Evolutionary conservation across 1,140 invertebrate genomes (phyloP), one percentile per base, ranked within the genome.

Genomic region (Dendroctonus ponderosae): DNA sequence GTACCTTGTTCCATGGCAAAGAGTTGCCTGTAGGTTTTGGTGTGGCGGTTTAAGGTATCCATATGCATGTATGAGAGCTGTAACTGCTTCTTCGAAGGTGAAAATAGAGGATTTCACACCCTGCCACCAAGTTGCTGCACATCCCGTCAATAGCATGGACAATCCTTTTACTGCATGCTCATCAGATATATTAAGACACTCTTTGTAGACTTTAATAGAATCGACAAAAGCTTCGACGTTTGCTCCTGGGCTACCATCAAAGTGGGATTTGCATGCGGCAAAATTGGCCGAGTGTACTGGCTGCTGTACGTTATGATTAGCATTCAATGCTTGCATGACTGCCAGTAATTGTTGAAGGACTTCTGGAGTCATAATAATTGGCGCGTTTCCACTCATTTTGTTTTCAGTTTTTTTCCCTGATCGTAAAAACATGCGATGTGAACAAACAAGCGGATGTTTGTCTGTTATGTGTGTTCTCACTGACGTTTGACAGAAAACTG

Each of bases 41-140:
- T 61, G 54, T n/a, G 65, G 37, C n/a, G 57, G 58, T 38, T 61
- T 53, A 51, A 6, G 15, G 6, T 39, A 58, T n/a, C 58, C 65
- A 67, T 52, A 67, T 12, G 50, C 51, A 14, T 14, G 7, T 62
- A 15, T 67, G 7, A 67, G n/a, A 9, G 62, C 11, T 7, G 52
- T n/a, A 14, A 52, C 44, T 12, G 63, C 56, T n/a, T 37, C 56
- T 5, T 60, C 37, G 43, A 54, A 66, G 12, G 41, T 50, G 14
- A 37, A 48, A 12, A 66, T 5, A 49, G 56, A 49, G 11, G n/a
- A 12, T 60, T 66, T 66, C 4, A 66, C 48, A 15, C 63, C 63
- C 48, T 66, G 54, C 9, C 15, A 66, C 63, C 63, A 66, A 9
- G 14, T 59, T 48, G 63, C 63, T n/a, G 63, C 62, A 14, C 54